Evolutionary conservation across 2,113 vertebrate species (phyloP).

Genomic region (Anolis carolinensis): DNA sequence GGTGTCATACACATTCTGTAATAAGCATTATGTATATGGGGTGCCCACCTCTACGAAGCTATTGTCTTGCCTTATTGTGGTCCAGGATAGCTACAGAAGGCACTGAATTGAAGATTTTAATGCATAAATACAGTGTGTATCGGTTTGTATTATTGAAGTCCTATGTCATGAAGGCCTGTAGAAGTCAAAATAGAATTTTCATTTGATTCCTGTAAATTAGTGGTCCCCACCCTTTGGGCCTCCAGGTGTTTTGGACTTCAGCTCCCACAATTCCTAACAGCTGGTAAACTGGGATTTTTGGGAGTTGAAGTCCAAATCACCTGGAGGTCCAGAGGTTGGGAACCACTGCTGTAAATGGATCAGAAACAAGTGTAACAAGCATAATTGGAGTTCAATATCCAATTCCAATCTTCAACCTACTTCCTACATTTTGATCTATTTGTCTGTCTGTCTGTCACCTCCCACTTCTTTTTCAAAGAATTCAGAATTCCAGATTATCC

Average conservation of each 20-base stretch:
- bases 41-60: background rate
- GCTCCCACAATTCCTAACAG: too few relatives aligned
- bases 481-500: too few relatives aligned
- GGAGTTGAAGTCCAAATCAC: too few relatives aligned
- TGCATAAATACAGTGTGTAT: background rate
- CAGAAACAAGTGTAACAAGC: background rate
- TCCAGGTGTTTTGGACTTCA: too few relatives aligned
- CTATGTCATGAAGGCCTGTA: background rate
- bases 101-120: background rate
- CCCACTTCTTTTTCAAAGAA: too few relatives aligned
- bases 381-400: background rate
- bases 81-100: background rate
- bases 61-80: background rate
- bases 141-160: too few relatives aligned
- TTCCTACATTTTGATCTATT: background rate
- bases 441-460: too few relatives aligned
- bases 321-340: too few relatives aligned
- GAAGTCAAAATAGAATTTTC: background rate
- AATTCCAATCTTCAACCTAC: background rate
- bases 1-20: background rate
- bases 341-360: too few relatives aligned
- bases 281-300: too few relatives aligned
- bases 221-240: too few relatives aligned
- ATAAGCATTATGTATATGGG: background rate
- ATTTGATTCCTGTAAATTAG: background rate